Evolutionary conservation across 2,888 invertebrate genomes (phyloP).

Genomic region (Calliphora vomitoria): DNA sequence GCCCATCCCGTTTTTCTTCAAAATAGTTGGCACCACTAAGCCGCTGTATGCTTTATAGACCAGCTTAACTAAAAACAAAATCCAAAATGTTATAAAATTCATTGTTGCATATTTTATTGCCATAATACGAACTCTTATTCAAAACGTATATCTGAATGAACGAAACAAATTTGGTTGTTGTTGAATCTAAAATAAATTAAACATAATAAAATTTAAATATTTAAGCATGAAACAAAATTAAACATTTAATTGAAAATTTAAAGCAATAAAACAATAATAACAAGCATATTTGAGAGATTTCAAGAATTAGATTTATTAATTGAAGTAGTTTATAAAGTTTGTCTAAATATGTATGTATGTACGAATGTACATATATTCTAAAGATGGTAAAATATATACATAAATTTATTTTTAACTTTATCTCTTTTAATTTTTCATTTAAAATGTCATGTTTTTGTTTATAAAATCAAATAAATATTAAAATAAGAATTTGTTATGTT

Average conservation of each 20-base stretch:
- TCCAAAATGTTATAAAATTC: slow-evolving; percentile 51
- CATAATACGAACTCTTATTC: not conserved
- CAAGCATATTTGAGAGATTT: not conserved
- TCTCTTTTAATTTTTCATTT: not conserved
- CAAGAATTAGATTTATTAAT: not conserved
- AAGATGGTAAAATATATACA: not conserved
- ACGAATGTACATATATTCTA: no score
- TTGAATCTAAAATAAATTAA: slow-evolving; percentile 51
- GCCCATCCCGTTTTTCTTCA: no score
- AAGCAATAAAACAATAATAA: slow-evolving; percentile 8
- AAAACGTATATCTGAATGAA: not conserved
- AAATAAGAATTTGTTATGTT: not conserved
- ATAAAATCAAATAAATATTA: not conserved
- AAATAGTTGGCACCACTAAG: no score
- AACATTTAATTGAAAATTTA: slow-evolving; percentile 24
- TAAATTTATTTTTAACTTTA: not conserved
- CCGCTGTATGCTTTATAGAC: slow-evolving; percentile 6
- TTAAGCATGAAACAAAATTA: not conserved
- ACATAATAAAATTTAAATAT: slow-evolving; percentile 35
- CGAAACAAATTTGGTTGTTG: slow-evolving; percentile 18
- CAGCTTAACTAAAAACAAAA: slow-evolving; percentile 29
- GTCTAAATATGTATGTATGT: no score
- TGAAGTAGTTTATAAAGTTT: not conserved
- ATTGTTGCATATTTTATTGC: slow-evolving; percentile 51
- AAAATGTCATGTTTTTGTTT: not conserved